Evolutionary conservation across 2,113 vertebrate genomes (phyloP), one percentile per base, ranked within the genome.

Genomic region (Emberiza fucata): DNA sequence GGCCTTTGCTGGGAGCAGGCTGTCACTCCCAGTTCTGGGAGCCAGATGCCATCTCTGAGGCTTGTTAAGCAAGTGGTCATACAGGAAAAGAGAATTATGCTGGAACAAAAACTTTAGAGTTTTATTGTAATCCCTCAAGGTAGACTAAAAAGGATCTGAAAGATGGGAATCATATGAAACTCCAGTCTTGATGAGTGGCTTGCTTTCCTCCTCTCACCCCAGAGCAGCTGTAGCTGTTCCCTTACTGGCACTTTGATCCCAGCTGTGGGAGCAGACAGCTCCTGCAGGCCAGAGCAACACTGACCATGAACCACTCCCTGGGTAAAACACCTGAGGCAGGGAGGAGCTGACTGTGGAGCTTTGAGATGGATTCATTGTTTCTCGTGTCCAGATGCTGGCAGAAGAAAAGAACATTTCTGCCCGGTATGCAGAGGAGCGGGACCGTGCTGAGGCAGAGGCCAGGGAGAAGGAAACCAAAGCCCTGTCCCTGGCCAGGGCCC

Each of bases 381-480:
- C 9, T 64, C 53, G 1, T 21, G 8, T 63, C 22, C 63, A 99
- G 99, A 98, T 99, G 97, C 95, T 99, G 73, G 99, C 99, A 3
- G 99, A 99, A 92, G 99, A 99, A 81, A 99, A 99, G 97, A 99
- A 98, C 72, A 95, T 99, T 85, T 99, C 99, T 4, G 98, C 99
- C 28, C 98, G 99, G 7, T 98, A 99, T 0, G 99, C 99, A 1
- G 99, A 99, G 88, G 99, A 99, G 95, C 98, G 99, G 2, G 99
- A 99, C 96, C 98, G 98, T 1, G 99, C 99, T 0, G 99, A 99
- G 95, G 99, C 99, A 0, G 99, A 99, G 83, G 99, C 99, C 33
- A 97, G 99, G 87, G 99, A 99, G 97, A 99, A 99, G 96, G 99
- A 99, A 45, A 99, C 99, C 86, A 99, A 99, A 88, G 98, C 99